Percentiles rank a stretch among this genome's conserved stretches.
phyloP scores from a whole-genome alignment of 2,888 invertebrate genomes.

The Lamellibrachia satsuma region DNA sequence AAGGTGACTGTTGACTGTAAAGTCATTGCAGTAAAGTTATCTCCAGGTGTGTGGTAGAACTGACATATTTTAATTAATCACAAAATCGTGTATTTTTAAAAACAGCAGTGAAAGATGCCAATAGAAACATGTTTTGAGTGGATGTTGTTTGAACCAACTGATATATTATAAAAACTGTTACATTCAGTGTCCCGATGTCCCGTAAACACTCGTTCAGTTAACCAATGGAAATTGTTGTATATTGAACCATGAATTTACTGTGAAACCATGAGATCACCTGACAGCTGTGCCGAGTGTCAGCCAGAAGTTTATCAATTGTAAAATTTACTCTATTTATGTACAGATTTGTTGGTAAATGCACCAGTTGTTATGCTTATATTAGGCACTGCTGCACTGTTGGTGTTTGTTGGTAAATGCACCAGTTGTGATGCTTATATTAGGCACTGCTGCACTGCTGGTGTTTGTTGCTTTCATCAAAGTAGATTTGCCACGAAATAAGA shows the following conservation, averaged over 20 bases:
- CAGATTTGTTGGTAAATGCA: neutral
- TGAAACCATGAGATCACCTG: neutral
- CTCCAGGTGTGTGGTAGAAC: too few species aligned
- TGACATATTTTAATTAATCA: too few species aligned
- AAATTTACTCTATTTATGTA: neutral
- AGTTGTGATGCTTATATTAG: neutral
- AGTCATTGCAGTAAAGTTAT: too few species aligned
- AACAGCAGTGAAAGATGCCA: too few species aligned
- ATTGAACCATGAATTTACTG: neutral
- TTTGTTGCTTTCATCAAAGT: neutral
- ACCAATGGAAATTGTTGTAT: neutral
- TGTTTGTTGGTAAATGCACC: neutral
- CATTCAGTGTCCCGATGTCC: too few species aligned
- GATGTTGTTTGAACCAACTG: too few species aligned
- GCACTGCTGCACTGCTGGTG: neutral
- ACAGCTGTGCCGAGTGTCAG: neutral
- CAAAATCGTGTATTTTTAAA: too few species aligned
- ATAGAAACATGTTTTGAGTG: too few species aligned
- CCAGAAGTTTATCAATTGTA: neutral
- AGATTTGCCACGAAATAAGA: neutral
- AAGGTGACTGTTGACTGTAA: too few species aligned
- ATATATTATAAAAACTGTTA: too few species aligned
- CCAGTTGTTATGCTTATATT: neutral
- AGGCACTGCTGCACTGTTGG: neutral
- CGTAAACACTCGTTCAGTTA: too few species aligned